Conservation (phyloP, 2,888 invertebrate species). For the Brachypalpus laphriformis region DNA sequence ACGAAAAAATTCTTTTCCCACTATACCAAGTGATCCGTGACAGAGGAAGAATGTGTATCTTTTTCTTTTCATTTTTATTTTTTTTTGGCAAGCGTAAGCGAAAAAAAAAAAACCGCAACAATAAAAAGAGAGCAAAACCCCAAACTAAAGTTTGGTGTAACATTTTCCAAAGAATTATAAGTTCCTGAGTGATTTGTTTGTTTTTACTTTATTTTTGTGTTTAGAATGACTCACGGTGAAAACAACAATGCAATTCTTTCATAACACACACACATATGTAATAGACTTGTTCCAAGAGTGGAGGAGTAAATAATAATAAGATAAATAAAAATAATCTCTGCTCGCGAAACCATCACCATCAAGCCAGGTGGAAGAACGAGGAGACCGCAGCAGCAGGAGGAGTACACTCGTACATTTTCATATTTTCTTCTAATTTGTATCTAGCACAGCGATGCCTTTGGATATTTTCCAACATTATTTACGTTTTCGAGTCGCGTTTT, state of each 20-base stretch:
- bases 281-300: neutral
- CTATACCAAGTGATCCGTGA: conserved; percentile 66
- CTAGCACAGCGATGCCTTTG: conserved; percentile 31
- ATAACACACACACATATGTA: conserved; percentile 7
- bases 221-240: conserved; percentile 34
- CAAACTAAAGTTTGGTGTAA: conserved; percentile 23
- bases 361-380: conserved; percentile 38
- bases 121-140: conserved; percentile 16
- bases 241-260: conserved; percentile 56
- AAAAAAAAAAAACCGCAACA: conserved; percentile 27
- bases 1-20: conserved; percentile 63
- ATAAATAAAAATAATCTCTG: conserved; percentile 40
- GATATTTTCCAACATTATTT: conserved; percentile 69
- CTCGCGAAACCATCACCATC: conserved; percentile 46
- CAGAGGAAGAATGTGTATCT: conserved; percentile 47
- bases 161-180: conserved; percentile 33
- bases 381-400: neutral
- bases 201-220: conserved; percentile 18
- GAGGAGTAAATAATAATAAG: conserved; percentile 13
- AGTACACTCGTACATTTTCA: conserved; percentile 14
- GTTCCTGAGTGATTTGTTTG: conserved; percentile 6
- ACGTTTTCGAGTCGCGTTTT: conserved; percentile 52
- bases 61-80: neutral
- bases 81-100: conserved; percentile 64
- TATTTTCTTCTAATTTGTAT: conserved; percentile 27